Evolutionary conservation across 2,888 invertebrate genomes (phyloP).

Genomic region (Rhingia rostrata): DNA sequence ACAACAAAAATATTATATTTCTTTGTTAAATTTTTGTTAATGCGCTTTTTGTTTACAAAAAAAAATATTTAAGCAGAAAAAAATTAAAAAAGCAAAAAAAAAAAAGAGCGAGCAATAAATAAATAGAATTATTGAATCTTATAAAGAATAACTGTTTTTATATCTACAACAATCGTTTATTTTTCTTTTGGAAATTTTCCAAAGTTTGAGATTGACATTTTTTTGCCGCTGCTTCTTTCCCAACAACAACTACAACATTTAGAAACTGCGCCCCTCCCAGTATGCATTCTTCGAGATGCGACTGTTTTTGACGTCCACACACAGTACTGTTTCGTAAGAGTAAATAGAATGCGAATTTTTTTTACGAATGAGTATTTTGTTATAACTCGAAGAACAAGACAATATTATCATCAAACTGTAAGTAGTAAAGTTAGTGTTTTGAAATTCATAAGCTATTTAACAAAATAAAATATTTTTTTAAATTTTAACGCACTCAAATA

Average conservation of each 20-base stretch:
- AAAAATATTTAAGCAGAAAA: conserved; percentile 47
- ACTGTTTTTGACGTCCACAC: conserved; percentile 28
- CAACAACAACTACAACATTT: background rate
- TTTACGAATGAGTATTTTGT: conserved; percentile 16
- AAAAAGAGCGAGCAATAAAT: conserved; percentile 58
- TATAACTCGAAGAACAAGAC: conserved; percentile 23
- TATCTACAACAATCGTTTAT: conserved; percentile 21
- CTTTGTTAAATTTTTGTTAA: conserved; percentile 50
- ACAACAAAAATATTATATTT: conserved; percentile 32
- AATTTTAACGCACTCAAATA: conserved; percentile 34
- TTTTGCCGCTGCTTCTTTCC: conserved; percentile 8
- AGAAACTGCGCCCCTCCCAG: conserved; percentile 1
- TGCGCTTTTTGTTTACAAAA: conserved; percentile 49
- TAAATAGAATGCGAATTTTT: conserved; percentile 25
- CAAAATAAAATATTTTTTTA: background rate
- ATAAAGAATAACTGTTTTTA: conserved; percentile 68
- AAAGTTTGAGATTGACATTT: conserved; percentile 2
- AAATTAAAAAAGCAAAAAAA: conserved; percentile 45
- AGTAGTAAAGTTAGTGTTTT: conserved; percentile 42
- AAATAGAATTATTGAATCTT: conserved; percentile 66
- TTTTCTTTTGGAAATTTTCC: conserved; percentile 29
- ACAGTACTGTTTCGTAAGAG: conserved; percentile 29
- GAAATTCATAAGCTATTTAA: conserved; percentile 27
- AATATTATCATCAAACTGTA: conserved; percentile 60
- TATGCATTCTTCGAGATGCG: background rate